Conservation (phyloP, 2,888 invertebrate genomes). For the Zonitis immaculata region DNA sequence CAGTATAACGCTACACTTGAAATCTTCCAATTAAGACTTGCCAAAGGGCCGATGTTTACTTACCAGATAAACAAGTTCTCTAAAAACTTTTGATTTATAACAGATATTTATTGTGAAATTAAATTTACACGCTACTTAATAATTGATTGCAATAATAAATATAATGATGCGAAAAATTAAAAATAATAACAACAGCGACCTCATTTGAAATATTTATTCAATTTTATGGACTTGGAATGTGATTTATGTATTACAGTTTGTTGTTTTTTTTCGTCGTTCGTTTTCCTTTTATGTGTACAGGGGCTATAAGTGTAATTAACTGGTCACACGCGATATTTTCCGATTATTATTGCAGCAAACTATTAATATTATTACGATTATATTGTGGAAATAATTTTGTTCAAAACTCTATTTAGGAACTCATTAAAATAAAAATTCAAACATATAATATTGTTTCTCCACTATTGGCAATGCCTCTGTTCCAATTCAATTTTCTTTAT, state of each 20-base stretch:
- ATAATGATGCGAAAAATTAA: background rate
- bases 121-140: background rate
- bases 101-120: background rate
- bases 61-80: background rate
- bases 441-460: background rate
- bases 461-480: conserved; percentile 16
- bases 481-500: conserved; percentile 32
- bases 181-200: background rate
- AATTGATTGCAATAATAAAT: too few species aligned
- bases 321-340: background rate
- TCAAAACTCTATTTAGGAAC: background rate
- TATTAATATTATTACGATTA: background rate
- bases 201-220: background rate
- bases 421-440: background rate
- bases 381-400: background rate
- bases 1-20: background rate
- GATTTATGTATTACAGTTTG: too few species aligned
- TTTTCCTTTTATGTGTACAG: too few species aligned
- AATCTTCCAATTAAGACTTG: conserved; percentile 6
- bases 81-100: background rate
- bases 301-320: too few species aligned
- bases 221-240: too few species aligned
- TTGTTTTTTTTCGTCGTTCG: too few species aligned
- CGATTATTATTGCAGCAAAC: background rate
- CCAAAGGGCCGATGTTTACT: background rate